phyloP scores from a whole-genome alignment of 2,888 invertebrate species.

The Lochmaea crataegi region DNA sequence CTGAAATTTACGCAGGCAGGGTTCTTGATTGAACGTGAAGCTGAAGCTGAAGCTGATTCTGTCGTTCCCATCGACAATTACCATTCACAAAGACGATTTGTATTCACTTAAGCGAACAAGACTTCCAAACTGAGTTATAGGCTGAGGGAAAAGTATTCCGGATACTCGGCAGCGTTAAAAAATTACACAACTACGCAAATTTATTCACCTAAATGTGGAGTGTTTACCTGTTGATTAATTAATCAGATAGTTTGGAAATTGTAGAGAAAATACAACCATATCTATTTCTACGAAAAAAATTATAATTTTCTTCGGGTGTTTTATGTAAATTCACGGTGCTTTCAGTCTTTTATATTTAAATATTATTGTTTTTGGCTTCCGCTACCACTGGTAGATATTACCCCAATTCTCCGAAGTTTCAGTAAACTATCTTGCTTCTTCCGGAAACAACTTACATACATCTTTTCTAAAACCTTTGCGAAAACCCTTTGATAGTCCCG shows the following conservation, averaged over 20 bases:
- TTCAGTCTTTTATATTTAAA: neutral
- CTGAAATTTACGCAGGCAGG: constrained; percentile 40
- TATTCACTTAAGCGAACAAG: constrained; percentile 57
- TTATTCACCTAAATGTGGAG: neutral
- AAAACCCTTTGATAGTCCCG: constrained; percentile 42
- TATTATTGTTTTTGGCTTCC: neutral
- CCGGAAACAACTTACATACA: constrained; percentile 36
- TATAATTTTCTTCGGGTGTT: no score
- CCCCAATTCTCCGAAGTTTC: constrained; percentile 28
- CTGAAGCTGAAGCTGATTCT: constrained; percentile 48
- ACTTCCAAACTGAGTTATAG: constrained; percentile 50
- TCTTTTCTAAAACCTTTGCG: constrained; percentile 38
- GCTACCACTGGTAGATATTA: constrained; percentile 15
- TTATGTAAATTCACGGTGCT: no score
- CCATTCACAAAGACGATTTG: constrained; percentile 60
- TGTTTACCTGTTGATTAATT: neutral
- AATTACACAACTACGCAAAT: neutral
- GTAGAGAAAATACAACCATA: no score
- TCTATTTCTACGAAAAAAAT: no score
- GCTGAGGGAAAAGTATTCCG: neutral
- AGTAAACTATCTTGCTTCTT: constrained; percentile 36
- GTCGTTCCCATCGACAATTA: constrained; percentile 58
- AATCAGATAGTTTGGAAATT: neutral
- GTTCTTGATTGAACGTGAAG: constrained; percentile 52
- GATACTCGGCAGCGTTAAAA: neutral